phyloP scores from a whole-genome alignment of 2,888 invertebrate species.

The Noctua fimbriata region DNA sequence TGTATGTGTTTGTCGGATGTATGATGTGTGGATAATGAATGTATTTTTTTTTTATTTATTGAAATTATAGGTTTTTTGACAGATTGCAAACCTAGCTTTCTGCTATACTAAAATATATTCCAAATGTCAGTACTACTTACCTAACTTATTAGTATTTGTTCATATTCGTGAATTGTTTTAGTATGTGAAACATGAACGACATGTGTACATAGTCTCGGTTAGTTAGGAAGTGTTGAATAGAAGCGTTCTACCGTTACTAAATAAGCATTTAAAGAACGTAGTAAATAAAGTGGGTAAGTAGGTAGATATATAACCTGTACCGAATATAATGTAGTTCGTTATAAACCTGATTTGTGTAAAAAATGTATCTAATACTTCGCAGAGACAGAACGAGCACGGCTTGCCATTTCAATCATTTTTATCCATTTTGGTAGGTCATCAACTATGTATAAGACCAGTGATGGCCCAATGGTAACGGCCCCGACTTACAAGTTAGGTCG shows the following conservation, averaged over 20 bases:
- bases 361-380: neutral
- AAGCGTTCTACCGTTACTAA: constrained; percentile 18
- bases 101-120: neutral
- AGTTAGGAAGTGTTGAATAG: constrained; percentile 17
- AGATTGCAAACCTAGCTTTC: too few species aligned
- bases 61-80: too few species aligned
- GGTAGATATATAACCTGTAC: neutral
- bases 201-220: constrained; percentile 21
- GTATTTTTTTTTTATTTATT: too few species aligned
- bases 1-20: too few species aligned
- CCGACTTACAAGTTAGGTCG: too few species aligned
- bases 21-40: too few species aligned
- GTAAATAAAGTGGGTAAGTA: neutral
- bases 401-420: neutral
- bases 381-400: neutral
- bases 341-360: neutral
- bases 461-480: neutral
- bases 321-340: neutral
- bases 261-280: constrained; percentile 14
- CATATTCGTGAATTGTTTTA: constrained; percentile 1
- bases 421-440: neutral
- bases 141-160: neutral
- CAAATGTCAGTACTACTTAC: neutral
- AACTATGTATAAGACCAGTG: neutral
- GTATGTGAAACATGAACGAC: neutral